These are phyloP conservation scores for Nemotelus nigrinus DNA, from an alignment of 2,888 invertebrate genomes.

Conservation along the genomic window DNA sequence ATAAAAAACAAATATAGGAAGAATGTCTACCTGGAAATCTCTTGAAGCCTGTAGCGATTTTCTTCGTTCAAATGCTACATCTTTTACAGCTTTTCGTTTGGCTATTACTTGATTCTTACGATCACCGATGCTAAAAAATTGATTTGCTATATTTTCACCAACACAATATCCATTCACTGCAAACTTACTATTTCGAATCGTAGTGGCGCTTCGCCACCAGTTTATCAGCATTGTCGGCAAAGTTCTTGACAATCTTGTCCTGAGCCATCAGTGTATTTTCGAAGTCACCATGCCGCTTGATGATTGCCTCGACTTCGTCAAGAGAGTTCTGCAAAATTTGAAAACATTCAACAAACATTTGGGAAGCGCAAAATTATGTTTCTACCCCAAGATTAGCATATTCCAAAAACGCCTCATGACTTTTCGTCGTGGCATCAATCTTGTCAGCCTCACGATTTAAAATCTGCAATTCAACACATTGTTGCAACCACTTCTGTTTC, in stretches of 20 bases:
- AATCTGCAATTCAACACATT: slow-evolving; percentile 87
- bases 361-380: neutral
- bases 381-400: slow-evolving; percentile 86
- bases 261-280: slow-evolving; percentile 92
- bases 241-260: slow-evolving; percentile 86
- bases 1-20: neutral
- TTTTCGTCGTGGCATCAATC: slow-evolving; percentile 93
- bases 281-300: slow-evolving; percentile 93
- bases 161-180: slow-evolving; percentile 13
- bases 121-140: slow-evolving; percentile 70
- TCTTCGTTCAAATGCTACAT: slow-evolving; percentile 77
- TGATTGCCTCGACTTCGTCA: slow-evolving; percentile 90
- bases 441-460: slow-evolving; percentile 97
- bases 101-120: slow-evolving; percentile 79
- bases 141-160: neutral
- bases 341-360: slow-evolving; percentile 5
- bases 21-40: slow-evolving; percentile 74
- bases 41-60: slow-evolving; percentile 83
- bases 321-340: slow-evolving; percentile 73
- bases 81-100: slow-evolving; percentile 79
- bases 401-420: slow-evolving; percentile 93
- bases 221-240: slow-evolving; percentile 84
- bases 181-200: slow-evolving; percentile 77
- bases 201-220: slow-evolving; percentile 83
- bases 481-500: slow-evolving; percentile 86